A percentile compares a stretch with the other conserved stretches of the same genome.
These are phyloP conservation scores for Amiota communis DNA, from an alignment of 2,888 invertebrate genomes.

Conservation along the genomic window DNA sequence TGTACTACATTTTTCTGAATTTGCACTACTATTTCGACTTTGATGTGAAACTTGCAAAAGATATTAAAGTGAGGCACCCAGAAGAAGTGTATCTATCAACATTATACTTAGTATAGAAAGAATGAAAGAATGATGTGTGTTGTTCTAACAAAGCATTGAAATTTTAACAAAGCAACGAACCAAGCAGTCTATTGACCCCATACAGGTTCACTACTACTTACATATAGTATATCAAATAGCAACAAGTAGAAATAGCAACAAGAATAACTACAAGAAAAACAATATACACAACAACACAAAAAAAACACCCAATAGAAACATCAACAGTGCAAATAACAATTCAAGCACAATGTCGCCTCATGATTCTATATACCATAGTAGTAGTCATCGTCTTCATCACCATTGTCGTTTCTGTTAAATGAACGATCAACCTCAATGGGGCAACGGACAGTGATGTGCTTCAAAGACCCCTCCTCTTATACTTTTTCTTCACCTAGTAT, in stretches of 20 bases:
- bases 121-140: slow-evolving; percentile 3
- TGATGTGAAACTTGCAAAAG: slow-evolving; percentile 36
- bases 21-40: slow-evolving; percentile 51
- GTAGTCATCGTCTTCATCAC: too few relatives aligned
- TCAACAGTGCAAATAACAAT: too few relatives aligned
- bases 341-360: not conserved
- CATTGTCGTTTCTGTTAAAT: too few relatives aligned
- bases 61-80: not conserved
- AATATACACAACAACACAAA: too few relatives aligned
- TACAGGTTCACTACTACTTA: slow-evolving; percentile 15
- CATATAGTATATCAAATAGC: slow-evolving; percentile 1
- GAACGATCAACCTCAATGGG: too few relatives aligned
- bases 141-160: not conserved
- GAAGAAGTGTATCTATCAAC: not conserved
- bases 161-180: too few relatives aligned
- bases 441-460: too few relatives aligned
- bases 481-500: too few relatives aligned
- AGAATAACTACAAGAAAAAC: not conserved
- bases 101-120: not conserved
- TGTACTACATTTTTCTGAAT: too few relatives aligned
- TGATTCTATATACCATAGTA: too few relatives aligned
- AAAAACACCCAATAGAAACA: too few relatives aligned
- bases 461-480: too few relatives aligned
- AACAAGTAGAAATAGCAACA: slow-evolving; percentile 18
- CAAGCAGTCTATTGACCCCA: slow-evolving; percentile 25